Base-by-base conservation (phyloP, 2,113 vertebrate genomes). In the Otus sunia region DNA sequence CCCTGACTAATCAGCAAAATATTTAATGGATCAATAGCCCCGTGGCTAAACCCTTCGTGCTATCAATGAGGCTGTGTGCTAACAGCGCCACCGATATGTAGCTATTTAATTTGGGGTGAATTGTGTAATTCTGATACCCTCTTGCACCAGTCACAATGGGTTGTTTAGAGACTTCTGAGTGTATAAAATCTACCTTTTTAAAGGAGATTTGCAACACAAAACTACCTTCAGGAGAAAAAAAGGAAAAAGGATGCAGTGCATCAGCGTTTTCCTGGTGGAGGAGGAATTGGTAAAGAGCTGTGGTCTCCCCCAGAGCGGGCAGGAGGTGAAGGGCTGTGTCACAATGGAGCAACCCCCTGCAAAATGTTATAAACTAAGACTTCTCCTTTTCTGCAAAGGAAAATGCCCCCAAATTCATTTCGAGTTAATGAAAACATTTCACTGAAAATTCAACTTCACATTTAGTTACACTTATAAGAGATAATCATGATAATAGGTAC, bases 291-390 rank as follows among this genome's bases (percentile, higher is more conserved):
- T 45, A 45, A 45, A 17, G 43, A 45, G 43, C 43, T 45, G 43
- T 5, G 1, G 4, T 11, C n/a, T 16, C 47, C 20, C 1, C 9
- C 34, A 6, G 47, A 39, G 39, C 17, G 2, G 45, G 34, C 0
- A 5, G 43, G 30, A 50, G 29, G 29, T 6, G 21, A 18, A 22
- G 59, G 8, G 62, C 18, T 37, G 58, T 4, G 15, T 15, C 10
- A 0, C 8, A 5, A 20, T 19, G 90, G 43, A 59, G 34, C 39
- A 16, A 6, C 39, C 9, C 16, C 11, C 1, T 49, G 18, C 39
- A 4, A 12, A 41, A 11, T 5, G 6, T 17, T 63, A 4, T 4
- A 29, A n/a, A 34, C 30, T 53, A n/a, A 58, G n/a, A 45, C 53
- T 19, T 26, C 16, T 18, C 53, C 72, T 37, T 71, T 30, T 27